phyloP scores from a whole-genome alignment of 2,113 vertebrate genomes.

The Upupa epops region DNA sequence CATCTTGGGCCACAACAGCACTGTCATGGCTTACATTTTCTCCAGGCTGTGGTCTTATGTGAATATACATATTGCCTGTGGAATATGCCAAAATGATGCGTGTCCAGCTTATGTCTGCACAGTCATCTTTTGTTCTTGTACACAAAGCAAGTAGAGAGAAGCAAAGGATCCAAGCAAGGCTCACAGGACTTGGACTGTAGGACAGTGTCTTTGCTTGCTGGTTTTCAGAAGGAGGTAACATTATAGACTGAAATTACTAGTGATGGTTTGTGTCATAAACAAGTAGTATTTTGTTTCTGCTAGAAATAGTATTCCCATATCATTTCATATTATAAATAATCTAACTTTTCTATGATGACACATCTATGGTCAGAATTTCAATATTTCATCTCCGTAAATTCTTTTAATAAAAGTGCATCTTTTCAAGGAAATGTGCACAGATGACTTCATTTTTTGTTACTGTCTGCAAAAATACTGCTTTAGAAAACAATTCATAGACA shows the following conservation, averaged over 20 bases:
- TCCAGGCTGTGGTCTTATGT: neutral
- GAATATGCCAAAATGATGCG: neutral
- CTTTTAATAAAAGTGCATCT: neutral
- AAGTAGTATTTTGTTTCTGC: neutral
- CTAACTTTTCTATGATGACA: neutral
- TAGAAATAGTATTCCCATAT: neutral
- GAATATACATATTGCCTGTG: neutral
- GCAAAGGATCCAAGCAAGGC: neutral
- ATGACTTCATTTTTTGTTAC: neutral
- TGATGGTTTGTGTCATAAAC: neutral
- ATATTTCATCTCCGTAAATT: neutral
- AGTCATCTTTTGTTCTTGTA: neutral
- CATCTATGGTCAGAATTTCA: neutral
- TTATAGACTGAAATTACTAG: too few species aligned
- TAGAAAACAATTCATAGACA: neutral
- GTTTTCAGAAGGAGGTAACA: neutral
- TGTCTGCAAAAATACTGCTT: neutral
- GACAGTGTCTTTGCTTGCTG: rapidly evolving
- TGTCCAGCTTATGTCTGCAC: neutral
- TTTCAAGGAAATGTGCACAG: neutral
- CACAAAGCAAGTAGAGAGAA: neutral
- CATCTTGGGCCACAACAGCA: neutral
- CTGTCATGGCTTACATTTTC: neutral
- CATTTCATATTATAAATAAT: neutral
- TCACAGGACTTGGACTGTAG: neutral